A percentile compares a stretch with the other conserved stretches of the same genome.
Evolutionary conservation across 2,797 vertebrate species (phyloP).

Genomic region (Garrulus glandarius): DNA sequence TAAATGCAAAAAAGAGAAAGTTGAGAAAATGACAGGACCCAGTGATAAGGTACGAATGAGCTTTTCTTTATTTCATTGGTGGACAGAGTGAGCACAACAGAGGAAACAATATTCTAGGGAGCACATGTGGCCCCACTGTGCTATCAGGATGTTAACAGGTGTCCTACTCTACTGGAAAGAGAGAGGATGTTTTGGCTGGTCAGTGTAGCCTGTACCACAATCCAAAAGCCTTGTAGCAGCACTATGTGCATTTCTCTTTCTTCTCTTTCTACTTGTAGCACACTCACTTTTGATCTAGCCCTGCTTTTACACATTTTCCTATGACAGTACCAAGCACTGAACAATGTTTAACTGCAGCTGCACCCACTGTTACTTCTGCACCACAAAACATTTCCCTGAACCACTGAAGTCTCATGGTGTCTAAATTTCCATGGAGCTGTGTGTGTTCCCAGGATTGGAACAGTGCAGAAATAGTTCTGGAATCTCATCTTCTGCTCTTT

Average conservation of each 20-base stretch:
- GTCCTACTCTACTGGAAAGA: background rate
- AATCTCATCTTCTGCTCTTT: background rate
- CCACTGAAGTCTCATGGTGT: background rate
- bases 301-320: background rate
- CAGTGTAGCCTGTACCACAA: rapidly evolving
- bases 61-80: background rate
- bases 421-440: background rate
- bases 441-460: background rate
- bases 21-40: background rate
- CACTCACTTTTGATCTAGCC: background rate
- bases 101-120: background rate
- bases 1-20: background rate
- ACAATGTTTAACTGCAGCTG: background rate
- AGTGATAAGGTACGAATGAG: background rate
- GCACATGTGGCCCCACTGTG: rapidly evolving
- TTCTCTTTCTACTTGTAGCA: background rate
- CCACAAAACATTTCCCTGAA: background rate
- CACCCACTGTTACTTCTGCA: background rate
- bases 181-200: background rate
- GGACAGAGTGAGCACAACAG: background rate
- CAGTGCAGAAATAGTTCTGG: background rate
- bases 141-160: background rate
- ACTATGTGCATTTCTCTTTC: too few species aligned
- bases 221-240: background rate
- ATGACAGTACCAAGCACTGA: background rate